Base-by-base conservation (phyloP, 2,797 vertebrate genomes). In the Ambastaia sidthimunki region DNA sequence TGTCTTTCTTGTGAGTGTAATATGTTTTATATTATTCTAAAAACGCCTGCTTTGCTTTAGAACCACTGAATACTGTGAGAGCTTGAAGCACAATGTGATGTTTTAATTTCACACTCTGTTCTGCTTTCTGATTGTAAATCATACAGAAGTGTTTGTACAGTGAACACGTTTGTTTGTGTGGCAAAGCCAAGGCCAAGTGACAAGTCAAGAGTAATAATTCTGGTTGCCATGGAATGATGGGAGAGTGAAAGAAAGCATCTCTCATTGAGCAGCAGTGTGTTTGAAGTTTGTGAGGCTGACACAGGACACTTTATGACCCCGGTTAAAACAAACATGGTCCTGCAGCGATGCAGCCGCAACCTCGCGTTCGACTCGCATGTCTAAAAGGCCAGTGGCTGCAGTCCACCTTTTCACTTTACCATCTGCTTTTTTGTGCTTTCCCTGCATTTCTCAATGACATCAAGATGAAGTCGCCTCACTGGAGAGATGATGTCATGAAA, bases 191-290 rank as follows among this genome's bases (percentile, higher is more conserved):
- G n/a, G n/a, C n/a, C n/a, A n/a, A n/a, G n/a, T n/a, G n/a, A n/a
- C n/a, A n/a, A n/a, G n/a, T n/a, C n/a, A n/a, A n/a, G n/a, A n/a
- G n/a, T n/a, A n/a, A n/a, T n/a, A n/a, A n/a, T n/a, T 87, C 83
- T 79, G 86, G 92, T 93, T 92, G 86, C 91, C 89, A 92, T 92
- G 90, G 92, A 84, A 82, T 84, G 84, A 81, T 85, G 28, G 4
- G 72, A 77, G 65, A 48, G 50, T 0, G 9, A 72, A 76, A 50
- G 25, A 68, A 25, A 54, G 47, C 28, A 28, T 50, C 1, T 77
- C 91, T 87, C 89, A 84, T 88, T 86, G 68, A 86, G 89, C 48
- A 11, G 68, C 85, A 71, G 83, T 86, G 87, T 92, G 89, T 89
- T 89, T 91, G 88, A 78, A 86, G 81, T 78, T 87, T 90, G 89